phyloP scores from a whole-genome alignment of 1,140 invertebrate species.

The Cydia pomonella region DNA sequence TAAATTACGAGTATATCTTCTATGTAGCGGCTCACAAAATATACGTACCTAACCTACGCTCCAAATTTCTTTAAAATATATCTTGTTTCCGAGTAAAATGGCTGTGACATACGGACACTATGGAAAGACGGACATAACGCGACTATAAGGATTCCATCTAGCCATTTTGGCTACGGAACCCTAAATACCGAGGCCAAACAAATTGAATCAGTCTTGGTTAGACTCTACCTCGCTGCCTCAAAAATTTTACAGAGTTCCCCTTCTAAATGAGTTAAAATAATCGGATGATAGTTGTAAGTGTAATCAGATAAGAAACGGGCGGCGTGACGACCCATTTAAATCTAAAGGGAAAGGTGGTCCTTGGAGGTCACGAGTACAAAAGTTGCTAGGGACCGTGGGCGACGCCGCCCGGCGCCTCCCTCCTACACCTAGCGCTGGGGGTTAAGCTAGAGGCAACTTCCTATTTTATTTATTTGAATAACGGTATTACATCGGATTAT shows the following conservation, averaged over 20 bases:
- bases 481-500: neutral
- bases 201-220: neutral
- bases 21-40: no score
- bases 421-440: neutral
- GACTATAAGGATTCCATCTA: no score
- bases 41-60: no score
- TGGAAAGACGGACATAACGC: no score
- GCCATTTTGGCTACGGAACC: no score
- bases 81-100: no score
- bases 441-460: neutral
- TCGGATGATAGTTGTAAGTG: slow-evolving; percentile 24
- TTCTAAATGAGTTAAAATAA: slow-evolving; percentile 16
- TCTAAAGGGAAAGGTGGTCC: slow-evolving; percentile 27
- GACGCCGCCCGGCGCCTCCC: slow-evolving; percentile 38
- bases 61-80: no score
- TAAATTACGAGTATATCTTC: no score
- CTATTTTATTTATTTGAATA: neutral
- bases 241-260: neutral
- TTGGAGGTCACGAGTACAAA: slow-evolving; percentile 25
- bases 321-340: slow-evolving; percentile 32
- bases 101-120: no score
- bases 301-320: slow-evolving; percentile 31
- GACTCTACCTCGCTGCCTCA: neutral
- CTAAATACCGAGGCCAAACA: neutral
- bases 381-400: slow-evolving; percentile 42